These are phyloP conservation scores for Lutjanus erythropterus DNA, from an alignment of 2,113 vertebrate genomes.

Conservation along the genomic window DNA sequence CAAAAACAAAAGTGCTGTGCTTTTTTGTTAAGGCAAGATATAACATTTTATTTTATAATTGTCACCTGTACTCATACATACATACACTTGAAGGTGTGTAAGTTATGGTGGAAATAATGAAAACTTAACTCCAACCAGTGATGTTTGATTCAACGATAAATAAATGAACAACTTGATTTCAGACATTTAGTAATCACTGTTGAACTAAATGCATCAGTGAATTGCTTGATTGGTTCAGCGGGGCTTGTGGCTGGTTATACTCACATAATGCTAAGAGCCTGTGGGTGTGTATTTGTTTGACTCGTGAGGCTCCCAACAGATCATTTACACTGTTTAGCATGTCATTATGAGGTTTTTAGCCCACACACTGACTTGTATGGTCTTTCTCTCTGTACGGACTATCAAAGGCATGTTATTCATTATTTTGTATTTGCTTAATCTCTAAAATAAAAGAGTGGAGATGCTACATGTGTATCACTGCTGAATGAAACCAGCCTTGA, in stretches of 20 bases:
- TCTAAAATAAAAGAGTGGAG: too few species aligned
- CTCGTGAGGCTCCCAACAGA: slow-evolving; percentile 51
- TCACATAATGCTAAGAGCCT: slow-evolving; percentile 64
- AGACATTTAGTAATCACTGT: slow-evolving; percentile 10
- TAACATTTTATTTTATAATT: neutral
- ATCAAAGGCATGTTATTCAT: too few species aligned
- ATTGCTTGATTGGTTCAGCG: slow-evolving; percentile 17
- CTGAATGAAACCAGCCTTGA: neutral
- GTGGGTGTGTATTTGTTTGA: slow-evolving; percentile 78
- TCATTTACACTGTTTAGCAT: slow-evolving; percentile 79
- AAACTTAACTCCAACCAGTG: too few species aligned
- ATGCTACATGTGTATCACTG: neutral
- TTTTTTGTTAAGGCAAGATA: too few species aligned
- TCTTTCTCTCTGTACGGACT: neutral
- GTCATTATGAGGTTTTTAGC: slow-evolving; percentile 70
- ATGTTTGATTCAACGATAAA: neutral
- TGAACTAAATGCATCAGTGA: slow-evolving; percentile 18
- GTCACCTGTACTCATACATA: too few species aligned
- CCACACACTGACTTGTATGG: slow-evolving; percentile 31
- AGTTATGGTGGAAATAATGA: neutral
- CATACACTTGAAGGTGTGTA: neutral
- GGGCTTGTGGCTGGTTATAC: slow-evolving; percentile 29
- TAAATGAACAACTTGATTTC: slow-evolving; percentile 1
- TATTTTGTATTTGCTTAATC: neutral
- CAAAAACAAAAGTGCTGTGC: too few species aligned